Evolutionary conservation across 1,140 invertebrate genomes (phyloP).

Genomic region (Drosophila melanogaster): Release_6_plus_ISO1_MT NT_037436.4:1443001-1443500

Average conservation of each 20-base stretch:
- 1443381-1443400: constrained; percentile 58
- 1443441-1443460: constrained; percentile 54
- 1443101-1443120: too few relatives aligned
- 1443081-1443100: too few relatives aligned
- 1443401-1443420: constrained; percentile 66
- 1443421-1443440: constrained; percentile 50
- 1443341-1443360: constrained; percentile 71
- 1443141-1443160: too few relatives aligned
- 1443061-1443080: too few relatives aligned
- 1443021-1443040: not conserved
- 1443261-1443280: constrained; percentile 71
- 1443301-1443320: constrained; percentile 83
- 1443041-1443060: not conserved
- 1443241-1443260: constrained; percentile 51
- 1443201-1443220: constrained; percentile 31
- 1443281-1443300: constrained; percentile 67
- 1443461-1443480: constrained; percentile 35
- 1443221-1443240: constrained; percentile 62
- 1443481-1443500: constrained; percentile 29
- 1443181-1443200: not conserved
- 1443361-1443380: constrained; percentile 61
- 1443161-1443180: constrained; percentile 1
- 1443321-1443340: constrained; percentile 84
- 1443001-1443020: constrained; percentile 12
- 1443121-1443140: too few relatives aligned